Conservation (phyloP, 2,113 vertebrate species). For the Cynocephalus volans region DNA sequence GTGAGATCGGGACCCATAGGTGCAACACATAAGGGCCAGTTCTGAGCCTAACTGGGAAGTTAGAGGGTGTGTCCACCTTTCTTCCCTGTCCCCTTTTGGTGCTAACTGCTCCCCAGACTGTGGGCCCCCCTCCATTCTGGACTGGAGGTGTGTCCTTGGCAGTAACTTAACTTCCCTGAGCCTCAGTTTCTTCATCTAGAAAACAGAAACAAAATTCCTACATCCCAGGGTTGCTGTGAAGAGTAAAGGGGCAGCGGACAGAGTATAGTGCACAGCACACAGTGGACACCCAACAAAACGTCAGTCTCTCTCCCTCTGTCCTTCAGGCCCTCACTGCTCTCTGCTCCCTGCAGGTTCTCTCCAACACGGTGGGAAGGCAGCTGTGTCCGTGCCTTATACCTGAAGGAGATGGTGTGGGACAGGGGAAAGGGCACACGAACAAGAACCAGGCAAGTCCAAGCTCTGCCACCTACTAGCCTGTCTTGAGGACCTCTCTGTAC, state of each 20-base stretch:
- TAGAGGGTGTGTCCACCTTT: fast-evolving
- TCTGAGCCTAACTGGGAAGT: background rate
- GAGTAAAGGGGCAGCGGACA: background rate
- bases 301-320: fast-evolving
- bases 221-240: background rate
- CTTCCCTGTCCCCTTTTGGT: fast-evolving
- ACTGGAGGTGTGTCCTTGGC: background rate
- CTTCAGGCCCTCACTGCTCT: background rate
- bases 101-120: background rate
- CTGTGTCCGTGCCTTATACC: fast-evolving
- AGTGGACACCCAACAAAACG: background rate
- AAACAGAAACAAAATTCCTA: background rate
- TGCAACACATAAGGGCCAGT: too few species aligned
- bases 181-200: background rate
- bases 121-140: background rate
- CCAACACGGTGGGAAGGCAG: background rate
- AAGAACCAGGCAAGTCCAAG: fast-evolving
- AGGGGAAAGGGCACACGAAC: background rate
- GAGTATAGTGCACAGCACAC: fast-evolving
- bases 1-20: background rate
- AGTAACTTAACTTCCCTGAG: background rate
- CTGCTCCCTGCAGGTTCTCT: background rate
- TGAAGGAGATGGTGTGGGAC: background rate
- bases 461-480: fast-evolving
- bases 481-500: background rate